Percentiles rank a stretch among this genome's conserved stretches.
These are phyloP conservation scores for Plecturocebus donacophilus DNA, from an alignment of 2,113 vertebrate genomes.

Conservation along the genomic window DNA sequence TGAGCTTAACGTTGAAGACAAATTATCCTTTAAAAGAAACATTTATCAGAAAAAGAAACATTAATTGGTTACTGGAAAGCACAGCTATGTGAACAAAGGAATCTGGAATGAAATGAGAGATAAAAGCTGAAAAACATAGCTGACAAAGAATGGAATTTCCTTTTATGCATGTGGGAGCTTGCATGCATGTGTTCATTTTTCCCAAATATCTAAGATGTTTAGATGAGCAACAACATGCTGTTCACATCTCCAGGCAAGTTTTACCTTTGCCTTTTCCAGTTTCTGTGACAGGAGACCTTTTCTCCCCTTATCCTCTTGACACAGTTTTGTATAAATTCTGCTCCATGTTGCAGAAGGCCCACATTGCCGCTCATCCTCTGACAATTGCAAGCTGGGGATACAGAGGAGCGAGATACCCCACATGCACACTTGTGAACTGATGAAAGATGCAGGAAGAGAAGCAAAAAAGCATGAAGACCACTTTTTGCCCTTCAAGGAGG, in stretches of 20 bases:
- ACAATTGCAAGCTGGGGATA: not conserved
- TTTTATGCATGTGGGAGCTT: conserved; percentile 56
- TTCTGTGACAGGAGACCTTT: not conserved
- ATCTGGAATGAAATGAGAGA: conserved; percentile 56
- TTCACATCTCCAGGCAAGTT: not conserved
- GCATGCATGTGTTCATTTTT: not conserved
- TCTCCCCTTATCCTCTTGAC: not conserved
- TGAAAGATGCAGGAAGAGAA: not conserved
- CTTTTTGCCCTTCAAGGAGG: not conserved
- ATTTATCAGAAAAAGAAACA: conserved; percentile 68
- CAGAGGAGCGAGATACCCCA: not conserved
- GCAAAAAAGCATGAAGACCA: not conserved
- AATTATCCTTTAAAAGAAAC: conserved; percentile 47
- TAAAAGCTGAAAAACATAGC: conserved; percentile 48
- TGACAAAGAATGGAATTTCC: conserved; percentile 64
- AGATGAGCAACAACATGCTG: conserved; percentile 22
- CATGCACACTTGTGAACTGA: not conserved
- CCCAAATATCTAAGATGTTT: conserved; percentile 53
- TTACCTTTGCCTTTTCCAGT: not conserved
- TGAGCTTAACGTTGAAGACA: conserved; percentile 49
- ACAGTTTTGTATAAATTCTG: not conserved
- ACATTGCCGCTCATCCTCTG: not conserved
- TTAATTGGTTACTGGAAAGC: conserved; percentile 56
- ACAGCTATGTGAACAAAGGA: conserved; percentile 50
- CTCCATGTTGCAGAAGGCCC: not conserved